Base-by-base conservation (phyloP, 2,888 invertebrate genomes). In the Torymus tubicola region DNA sequence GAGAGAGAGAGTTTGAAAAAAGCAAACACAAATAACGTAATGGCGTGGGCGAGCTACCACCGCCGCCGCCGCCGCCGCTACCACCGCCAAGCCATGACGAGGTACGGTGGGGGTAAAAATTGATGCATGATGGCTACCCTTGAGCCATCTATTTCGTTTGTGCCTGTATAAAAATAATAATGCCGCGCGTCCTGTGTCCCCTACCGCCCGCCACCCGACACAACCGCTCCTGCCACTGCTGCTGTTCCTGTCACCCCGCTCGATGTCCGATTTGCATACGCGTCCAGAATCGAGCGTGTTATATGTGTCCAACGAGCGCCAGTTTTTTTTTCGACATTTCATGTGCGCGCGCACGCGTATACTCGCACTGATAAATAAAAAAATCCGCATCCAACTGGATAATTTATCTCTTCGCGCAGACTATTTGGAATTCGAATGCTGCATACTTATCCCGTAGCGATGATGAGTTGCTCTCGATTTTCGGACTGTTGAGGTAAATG, bases 111-210 rank as follows among this genome's bases (percentile, higher is more conserved):
- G 81, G 75, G 76, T 14, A 77, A 80, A 82, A 82, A 78, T 75
- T 82, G 81, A 83, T 74, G 80, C 85, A 85, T 80, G 85, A 87
- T 87, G 87, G 87, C 86, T 83, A 84, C 84, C 84, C 31, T 13
- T 75, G 83, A 79, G 82, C 80, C 78, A 82, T 85, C 84, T 71
- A 82, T 42, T 63, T 53, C 61, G 50, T 82, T 83, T 83, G 84
- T 68, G 24, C 82, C 77, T 42, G 69, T 63, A 82, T 83, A 84
- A 82, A 78, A 84, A 82, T 84, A 85, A 84, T 86, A 86, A 85
- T 83, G 85, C 76, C 67, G 5, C 18, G 42, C 64, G 70, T 24
- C 57, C 58, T 60, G 52, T 53, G 10, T 52, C 21, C n/a, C 24
- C 68, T 24, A 57, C 31, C 24, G 69, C 70, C 68, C 58, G 64